These are phyloP conservation scores for Carcharodon carcharias DNA, from an alignment of 2,797 vertebrate genomes.

Conservation along the genomic window DNA sequence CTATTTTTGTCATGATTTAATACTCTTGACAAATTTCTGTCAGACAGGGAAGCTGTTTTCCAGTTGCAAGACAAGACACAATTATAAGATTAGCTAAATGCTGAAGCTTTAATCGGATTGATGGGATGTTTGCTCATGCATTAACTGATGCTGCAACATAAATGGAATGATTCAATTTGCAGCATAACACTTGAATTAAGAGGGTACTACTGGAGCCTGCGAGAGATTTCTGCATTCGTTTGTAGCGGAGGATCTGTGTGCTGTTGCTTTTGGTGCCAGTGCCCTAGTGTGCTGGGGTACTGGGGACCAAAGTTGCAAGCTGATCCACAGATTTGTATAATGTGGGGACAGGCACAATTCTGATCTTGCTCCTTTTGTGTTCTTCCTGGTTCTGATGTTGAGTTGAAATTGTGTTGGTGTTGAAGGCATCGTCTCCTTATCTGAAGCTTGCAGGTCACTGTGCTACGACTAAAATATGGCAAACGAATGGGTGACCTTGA, in stretches of 20 bases:
- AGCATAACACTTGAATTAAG: background rate
- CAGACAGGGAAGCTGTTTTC: background rate
- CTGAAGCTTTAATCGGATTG: background rate
- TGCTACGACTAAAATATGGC: background rate
- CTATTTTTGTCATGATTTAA: background rate
- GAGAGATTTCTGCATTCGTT: background rate
- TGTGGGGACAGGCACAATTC: background rate
- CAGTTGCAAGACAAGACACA: background rate
- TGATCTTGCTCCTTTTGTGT: background rate
- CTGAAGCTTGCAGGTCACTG: background rate
- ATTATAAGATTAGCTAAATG: background rate
- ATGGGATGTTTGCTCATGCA: background rate
- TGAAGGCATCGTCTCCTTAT: background rate
- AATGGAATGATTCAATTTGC: background rate
- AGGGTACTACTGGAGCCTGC: background rate
- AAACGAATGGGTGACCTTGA: background rate
- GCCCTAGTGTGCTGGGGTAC: background rate
- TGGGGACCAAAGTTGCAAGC: background rate
- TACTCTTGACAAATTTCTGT: background rate
- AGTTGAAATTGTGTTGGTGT: background rate
- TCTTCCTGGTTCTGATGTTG: background rate
- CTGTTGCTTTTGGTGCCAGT: background rate
- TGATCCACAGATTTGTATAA: background rate
- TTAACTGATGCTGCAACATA: background rate
- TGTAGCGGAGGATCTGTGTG: background rate